Conservation (phyloP, 2,888 invertebrate genomes). For the Nudaria mundana region DNA sequence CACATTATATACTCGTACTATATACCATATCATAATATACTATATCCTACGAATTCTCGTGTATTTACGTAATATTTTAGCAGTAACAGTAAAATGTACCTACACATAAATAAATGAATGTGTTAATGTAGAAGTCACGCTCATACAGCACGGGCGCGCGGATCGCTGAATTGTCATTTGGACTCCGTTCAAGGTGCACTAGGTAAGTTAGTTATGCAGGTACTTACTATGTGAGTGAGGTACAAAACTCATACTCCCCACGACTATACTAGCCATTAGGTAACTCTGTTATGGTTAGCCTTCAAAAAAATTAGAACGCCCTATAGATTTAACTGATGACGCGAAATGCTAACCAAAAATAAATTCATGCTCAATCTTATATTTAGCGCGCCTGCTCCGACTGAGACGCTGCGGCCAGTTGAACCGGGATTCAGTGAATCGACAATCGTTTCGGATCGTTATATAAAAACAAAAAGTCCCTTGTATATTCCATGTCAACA, state of each 20-base stretch:
- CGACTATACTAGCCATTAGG: too few relatives aligned
- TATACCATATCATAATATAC: too few relatives aligned
- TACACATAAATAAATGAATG: slow-evolving; percentile 31
- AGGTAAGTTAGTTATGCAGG: slow-evolving; percentile 37
- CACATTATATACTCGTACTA: too few relatives aligned
- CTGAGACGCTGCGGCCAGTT: slow-evolving; percentile 69
- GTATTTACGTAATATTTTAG: slow-evolving; percentile 17
- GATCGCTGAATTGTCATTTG: slow-evolving; percentile 35
- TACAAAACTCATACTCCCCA: too few relatives aligned
- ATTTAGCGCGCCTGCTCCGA: slow-evolving; percentile 76
- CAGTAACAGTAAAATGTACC: slow-evolving; percentile 46
- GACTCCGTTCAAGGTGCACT: slow-evolving; percentile 42
- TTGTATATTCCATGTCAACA: slow-evolving; percentile 47
- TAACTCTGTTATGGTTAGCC: slow-evolving; percentile 26
- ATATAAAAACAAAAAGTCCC: slow-evolving; percentile 42
- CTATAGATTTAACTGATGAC: slow-evolving; percentile 62
- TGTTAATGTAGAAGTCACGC: slow-evolving; percentile 49
- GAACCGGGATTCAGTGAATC: slow-evolving; percentile 74
- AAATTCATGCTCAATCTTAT: slow-evolving; percentile 78
- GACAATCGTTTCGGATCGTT: slow-evolving; percentile 57
- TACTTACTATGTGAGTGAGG: too few relatives aligned
- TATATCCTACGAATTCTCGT: too few relatives aligned
- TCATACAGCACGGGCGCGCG: slow-evolving; percentile 23
- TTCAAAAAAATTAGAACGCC: slow-evolving; percentile 34
- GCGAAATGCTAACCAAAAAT: slow-evolving; percentile 76